Evolutionary conservation across 1,140 invertebrate species (phyloP), one percentile per base, ranked within the genome.

Genomic region (Heliconius melpomene): DNA sequence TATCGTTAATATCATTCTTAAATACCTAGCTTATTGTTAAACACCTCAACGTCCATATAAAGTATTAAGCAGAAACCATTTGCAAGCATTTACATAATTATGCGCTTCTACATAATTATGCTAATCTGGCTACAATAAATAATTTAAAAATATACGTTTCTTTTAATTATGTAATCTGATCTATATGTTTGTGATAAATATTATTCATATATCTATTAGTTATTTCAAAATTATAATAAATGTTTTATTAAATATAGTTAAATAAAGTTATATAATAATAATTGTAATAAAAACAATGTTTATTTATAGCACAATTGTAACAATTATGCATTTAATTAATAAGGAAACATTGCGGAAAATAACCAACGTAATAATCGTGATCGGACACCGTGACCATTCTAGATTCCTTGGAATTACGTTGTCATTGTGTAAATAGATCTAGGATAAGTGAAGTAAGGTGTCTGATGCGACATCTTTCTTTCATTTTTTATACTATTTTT

Each of bases 351-450:
- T 75, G 77, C 77, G 83, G 83, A 84, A 79, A 80, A 83, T 74
- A 79, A 73, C 29, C 50, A 88, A 87, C 88, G 88, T 84, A 83
- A 83, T 83, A 88, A 84, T 90, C 90, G 89, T 91, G 90, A 90
- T 88, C 86, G 84, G 80, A 78, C 82, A 83, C 79, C 87, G 87
- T 87, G 87, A 89, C 83, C 38, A 73, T 74, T 73, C 60, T 72
- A 73, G 32, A 78, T 78, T 78, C 50, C 73, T 75, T 66, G n/a
- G 32, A 60, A 66, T 75, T 75, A 66, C 66, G 32, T 75, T 66
- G 74, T 66, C 52, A 75, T 75, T 75, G 32, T 38, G 29, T 66
- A 75, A 75, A 32, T 36, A 57, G 54, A 66, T 66, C 74, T n/a
- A 23, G 40, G 74, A 36, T 75, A 23, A n/a, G 52, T 75, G 40